Evolutionary conservation across 2,888 invertebrate species (phyloP), one percentile per base, ranked within the genome.

Genomic region (Eristalis arbustorum): DNA sequence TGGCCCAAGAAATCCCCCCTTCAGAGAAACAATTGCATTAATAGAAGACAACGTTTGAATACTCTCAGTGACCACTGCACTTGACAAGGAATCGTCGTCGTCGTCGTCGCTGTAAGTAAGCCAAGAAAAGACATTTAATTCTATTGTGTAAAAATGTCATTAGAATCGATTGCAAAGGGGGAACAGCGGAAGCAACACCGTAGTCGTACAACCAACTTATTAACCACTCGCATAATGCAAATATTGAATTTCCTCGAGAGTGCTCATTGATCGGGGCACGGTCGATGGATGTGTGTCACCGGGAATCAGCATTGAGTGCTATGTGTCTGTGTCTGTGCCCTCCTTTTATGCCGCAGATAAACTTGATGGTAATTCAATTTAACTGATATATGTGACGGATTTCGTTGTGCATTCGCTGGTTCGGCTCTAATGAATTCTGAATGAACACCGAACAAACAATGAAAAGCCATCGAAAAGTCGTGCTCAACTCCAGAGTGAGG

Each of bases 341-440:
- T 56, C 56, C 56, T 61, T 31, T 73, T 63, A 49, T 63, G 49
- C 11, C 22, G 6, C 57, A 67, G 67, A 62, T 49, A 67, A 49
- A 76, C 31, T 62, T 76, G 23, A 42, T 76, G 61, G 42, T 61
- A 76, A 76, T 25, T 76, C 68, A 62, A 76, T 76, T 76, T 76
- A 68, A 49, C 31, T 68, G 67, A 67, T 76, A 49, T 67, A 22
- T 40, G 28, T 40, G 23, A 22, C 31, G 22, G 22, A 42, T 61
- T 25, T 18, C 25, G 25, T 25, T 14, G 67, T 62, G n/a, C 75
- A 75, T 42, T 61, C 42, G 42, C 14, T 10, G 67, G 13, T 49
- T 49, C 40, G 67, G 31, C 42, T 67, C 11, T 76, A 42, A 61
- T 76, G 67, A 76, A 76, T 68, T 34, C 31, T 67, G 31, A 62